Percentiles rank a stretch among this genome's conserved stretches.
Evolutionary conservation across 2,888 invertebrate species (phyloP).

Genomic region (Conus canariensis): DNA sequence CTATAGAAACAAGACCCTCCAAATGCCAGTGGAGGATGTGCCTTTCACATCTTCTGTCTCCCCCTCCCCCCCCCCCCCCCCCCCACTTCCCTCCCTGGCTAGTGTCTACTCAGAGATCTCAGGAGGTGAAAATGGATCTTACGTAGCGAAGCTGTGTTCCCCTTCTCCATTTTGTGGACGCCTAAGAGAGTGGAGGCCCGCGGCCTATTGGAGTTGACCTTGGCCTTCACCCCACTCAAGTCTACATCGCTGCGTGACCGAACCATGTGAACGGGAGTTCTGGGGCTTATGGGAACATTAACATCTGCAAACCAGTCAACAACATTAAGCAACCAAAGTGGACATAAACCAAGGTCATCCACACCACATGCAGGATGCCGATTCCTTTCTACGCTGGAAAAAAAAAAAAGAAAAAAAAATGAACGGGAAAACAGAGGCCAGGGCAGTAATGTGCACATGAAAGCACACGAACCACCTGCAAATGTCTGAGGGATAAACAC

Average conservation of each 20-base stretch:
- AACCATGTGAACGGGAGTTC: slow-evolving; percentile 60
- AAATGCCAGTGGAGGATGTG: too few species aligned
- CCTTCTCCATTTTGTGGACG: slow-evolving; percentile 51
- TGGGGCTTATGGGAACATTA: slow-evolving; percentile 37
- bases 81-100: too few species aligned
- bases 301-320: slow-evolving; percentile 40
- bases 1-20: too few species aligned
- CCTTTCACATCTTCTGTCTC: too few species aligned
- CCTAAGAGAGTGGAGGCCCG: slow-evolving; percentile 37
- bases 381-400: too few species aligned
- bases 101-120: too few species aligned
- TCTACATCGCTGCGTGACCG: slow-evolving; percentile 96
- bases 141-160: slow-evolving; percentile 79
- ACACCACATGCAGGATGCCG: too few species aligned
- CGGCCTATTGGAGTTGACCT: slow-evolving; percentile 36
- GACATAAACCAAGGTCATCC: neutral
- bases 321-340: slow-evolving; percentile 26
- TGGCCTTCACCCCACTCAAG: slow-evolving; percentile 78
- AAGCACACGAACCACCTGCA: too few species aligned
- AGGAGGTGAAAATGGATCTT: slow-evolving; percentile 53
- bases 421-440: too few species aligned
- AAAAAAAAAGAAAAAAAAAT: neutral
- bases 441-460: too few species aligned
- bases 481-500: too few species aligned
- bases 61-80: too few species aligned